Evolutionary conservation across 1,140 invertebrate species (phyloP).

Genomic region (Gonatopus flavifemur): DNA sequence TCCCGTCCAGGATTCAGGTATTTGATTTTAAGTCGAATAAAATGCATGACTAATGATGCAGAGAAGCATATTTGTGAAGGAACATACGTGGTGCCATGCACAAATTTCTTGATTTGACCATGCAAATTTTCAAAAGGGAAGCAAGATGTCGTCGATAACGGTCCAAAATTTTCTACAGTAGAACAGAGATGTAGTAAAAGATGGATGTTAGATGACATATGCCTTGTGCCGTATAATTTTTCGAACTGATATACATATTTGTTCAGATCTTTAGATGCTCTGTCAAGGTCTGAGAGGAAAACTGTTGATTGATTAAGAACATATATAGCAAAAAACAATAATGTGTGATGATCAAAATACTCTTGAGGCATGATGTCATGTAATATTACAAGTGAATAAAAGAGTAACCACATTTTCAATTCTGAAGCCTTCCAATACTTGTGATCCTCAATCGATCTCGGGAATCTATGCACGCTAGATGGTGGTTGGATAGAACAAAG

Average conservation of each 20-base stretch:
- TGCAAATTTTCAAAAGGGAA: constrained; percentile 26
- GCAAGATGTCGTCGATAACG: constrained; percentile 13
- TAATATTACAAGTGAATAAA: constrained; percentile 3
- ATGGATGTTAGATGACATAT: constrained; percentile 19
- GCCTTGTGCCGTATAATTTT: constrained; percentile 4
- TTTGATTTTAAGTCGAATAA: too few relatives aligned
- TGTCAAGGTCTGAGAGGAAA: background rate
- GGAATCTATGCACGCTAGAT: background rate
- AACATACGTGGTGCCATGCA: constrained; percentile 18
- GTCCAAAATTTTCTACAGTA: constrained; percentile 11
- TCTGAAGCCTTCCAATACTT: constrained; percentile 6
- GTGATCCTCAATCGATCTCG: background rate
- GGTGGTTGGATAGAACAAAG: background rate
- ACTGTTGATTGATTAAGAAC: constrained; percentile 1
- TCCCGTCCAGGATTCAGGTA: too few relatives aligned
- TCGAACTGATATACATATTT: constrained; percentile 9
- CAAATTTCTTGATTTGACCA: constrained; percentile 17
- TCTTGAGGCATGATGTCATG: background rate
- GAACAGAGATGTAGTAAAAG: constrained; percentile 15
- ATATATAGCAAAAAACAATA: constrained; percentile 1
- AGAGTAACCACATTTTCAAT: constrained; percentile 4
- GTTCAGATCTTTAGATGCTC: background rate
- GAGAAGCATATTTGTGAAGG: constrained; percentile 10
- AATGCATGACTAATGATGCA: too few relatives aligned
- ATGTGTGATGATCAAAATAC: constrained; percentile 1